phyloP scores from a whole-genome alignment of 2,797 vertebrate species.

The Schizopygopsis malacanthus region DNA sequence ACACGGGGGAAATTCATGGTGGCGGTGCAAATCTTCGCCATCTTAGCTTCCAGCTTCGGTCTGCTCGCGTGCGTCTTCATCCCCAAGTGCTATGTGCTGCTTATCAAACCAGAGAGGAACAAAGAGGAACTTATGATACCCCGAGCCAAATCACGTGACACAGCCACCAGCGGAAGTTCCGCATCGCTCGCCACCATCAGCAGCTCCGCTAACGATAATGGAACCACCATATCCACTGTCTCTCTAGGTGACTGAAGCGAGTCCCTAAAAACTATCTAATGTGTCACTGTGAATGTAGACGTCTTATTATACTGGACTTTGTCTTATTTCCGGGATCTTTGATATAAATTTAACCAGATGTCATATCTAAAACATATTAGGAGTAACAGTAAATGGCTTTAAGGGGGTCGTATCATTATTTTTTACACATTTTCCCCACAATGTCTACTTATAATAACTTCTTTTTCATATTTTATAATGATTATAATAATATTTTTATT shows the following conservation, averaged over 20 bases:
- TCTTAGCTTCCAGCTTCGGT: slow-evolving; percentile 88
- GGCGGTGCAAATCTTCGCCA: slow-evolving; percentile 89
- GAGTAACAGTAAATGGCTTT: slow-evolving; percentile 1
- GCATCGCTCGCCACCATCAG: slow-evolving; percentile 73
- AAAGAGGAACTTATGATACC: slow-evolving; percentile 80
- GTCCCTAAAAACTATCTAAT: neutral
- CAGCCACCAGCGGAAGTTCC: slow-evolving; percentile 77
- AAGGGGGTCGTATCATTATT: neutral
- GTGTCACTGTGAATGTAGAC: neutral
- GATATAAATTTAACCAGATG: neutral
- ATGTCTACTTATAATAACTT: neutral
- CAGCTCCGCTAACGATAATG: slow-evolving; percentile 68
- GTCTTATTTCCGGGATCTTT: neutral
- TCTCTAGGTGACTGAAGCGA: slow-evolving; percentile 70
- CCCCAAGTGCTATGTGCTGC: slow-evolving; percentile 86
- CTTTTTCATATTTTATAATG: neutral
- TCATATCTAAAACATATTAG: neutral
- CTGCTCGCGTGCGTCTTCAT: slow-evolving; percentile 85
- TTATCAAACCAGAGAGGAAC: slow-evolving; percentile 86
- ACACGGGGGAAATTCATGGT: slow-evolving; percentile 91
- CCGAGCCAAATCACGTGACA: slow-evolving; percentile 71
- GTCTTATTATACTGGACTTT: slow-evolving; percentile 5
- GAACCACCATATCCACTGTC: slow-evolving; percentile 72
- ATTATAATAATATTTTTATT: neutral
- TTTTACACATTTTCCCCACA: neutral